These are phyloP conservation scores for Hemichromis elongatus DNA, from an alignment of 2,113 vertebrate genomes.

Conservation along the genomic window DNA sequence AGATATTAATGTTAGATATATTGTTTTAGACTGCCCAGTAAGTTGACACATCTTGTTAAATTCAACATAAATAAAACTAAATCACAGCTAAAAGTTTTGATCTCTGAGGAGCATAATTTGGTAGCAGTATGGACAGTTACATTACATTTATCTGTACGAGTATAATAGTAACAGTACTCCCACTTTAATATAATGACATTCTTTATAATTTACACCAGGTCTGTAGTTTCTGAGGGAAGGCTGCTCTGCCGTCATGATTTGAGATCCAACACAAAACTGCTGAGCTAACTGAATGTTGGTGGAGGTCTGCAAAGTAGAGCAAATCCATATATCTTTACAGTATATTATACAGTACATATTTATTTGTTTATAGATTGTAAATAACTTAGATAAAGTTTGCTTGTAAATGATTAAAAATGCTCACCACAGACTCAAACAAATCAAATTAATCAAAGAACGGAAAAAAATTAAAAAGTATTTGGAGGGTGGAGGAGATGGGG, in stretches of 20 bases:
- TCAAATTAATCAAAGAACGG: constrained; percentile 7
- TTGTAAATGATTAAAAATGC: constrained; percentile 31
- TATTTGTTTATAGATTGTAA: constrained; percentile 28
- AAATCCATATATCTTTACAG: constrained; percentile 28
- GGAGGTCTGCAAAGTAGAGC: constrained; percentile 1
- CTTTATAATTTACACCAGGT: constrained; percentile 39
- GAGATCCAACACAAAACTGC: constrained; percentile 11
- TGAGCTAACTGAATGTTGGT: constrained; percentile 6
- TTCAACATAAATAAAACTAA: neutral
- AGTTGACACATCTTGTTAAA: neutral
- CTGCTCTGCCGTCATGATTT: neutral
- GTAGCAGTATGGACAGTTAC: neutral
- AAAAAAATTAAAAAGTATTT: constrained; percentile 4
- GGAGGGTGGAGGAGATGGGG: neutral
- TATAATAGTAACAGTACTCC: constrained; percentile 13
- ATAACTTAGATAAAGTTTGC: constrained; percentile 21
- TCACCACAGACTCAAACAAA: constrained; percentile 50
- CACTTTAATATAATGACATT: constrained; percentile 37
- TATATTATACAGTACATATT: constrained; percentile 22
- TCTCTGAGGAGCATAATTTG: neutral
- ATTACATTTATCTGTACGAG: constrained; percentile 14
- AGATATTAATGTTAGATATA: neutral
- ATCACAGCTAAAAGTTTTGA: neutral
- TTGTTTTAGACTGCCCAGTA: neutral
- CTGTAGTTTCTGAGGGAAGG: constrained; percentile 6